A percentile compares a stretch with the other conserved stretches of the same genome.
These are phyloP conservation scores for Rattus norvegicus DNA, from an alignment of 2,113 vertebrate species.

Conservation along the genomic window DNA sequence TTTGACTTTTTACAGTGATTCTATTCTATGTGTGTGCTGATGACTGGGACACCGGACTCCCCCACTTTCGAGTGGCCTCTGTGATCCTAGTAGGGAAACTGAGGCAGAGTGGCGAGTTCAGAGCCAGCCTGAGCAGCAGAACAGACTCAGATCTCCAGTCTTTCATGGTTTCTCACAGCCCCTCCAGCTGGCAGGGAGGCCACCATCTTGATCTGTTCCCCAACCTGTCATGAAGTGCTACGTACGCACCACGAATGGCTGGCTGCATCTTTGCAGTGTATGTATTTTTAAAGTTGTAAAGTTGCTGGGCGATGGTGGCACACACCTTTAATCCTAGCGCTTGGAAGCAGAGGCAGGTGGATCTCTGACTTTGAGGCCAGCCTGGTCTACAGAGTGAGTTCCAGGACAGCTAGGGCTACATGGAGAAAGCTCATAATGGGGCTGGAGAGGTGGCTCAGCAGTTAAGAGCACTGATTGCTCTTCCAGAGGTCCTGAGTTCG, in stretches of 20 bases:
- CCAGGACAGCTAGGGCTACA: background rate
- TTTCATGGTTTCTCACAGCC: background rate
- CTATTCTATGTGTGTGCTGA: no score
- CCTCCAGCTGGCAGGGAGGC: background rate
- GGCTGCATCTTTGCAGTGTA: no score
- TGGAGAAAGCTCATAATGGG: background rate
- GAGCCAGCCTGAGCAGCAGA: background rate
- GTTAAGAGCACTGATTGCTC: no score
- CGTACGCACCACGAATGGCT: no score
- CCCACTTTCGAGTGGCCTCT: background rate
- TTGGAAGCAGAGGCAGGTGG: background rate
- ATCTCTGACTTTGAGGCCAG: background rate
- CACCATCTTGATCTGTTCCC: background rate
- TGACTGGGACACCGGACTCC: accelerated
- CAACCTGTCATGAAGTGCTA: background rate
- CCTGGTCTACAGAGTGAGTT: background rate
- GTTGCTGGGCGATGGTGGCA: accelerated
- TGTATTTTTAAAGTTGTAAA: background rate
- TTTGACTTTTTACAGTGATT: background rate
- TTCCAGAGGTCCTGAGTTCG: no score
- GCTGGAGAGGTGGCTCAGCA: no score
- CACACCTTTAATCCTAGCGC: background rate
- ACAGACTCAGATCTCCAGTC: background rate
- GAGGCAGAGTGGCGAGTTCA: background rate
- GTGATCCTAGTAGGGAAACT: background rate